Conservation (phyloP, 2,888 invertebrate genomes). For the Leptinotarsa rubiginosa region DNA sequence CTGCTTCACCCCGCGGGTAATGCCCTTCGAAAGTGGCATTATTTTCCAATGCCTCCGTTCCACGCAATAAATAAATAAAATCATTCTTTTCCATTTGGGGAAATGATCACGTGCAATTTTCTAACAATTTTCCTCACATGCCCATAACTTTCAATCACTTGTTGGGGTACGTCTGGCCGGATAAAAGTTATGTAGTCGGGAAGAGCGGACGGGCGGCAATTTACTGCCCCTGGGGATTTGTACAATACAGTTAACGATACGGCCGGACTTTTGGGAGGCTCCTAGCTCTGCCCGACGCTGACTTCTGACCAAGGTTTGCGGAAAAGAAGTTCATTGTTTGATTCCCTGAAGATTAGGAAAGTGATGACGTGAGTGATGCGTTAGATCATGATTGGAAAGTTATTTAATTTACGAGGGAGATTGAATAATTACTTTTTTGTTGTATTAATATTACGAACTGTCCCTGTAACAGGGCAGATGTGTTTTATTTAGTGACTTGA, state of each 20-base stretch:
- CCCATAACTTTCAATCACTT: constrained; percentile 34
- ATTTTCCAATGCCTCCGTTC: constrained; percentile 1
- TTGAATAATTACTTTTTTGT: too few relatives aligned
- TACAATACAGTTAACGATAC: constrained; percentile 37
- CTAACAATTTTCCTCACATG: constrained; percentile 23
- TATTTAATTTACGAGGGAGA: too few relatives aligned
- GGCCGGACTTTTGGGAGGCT: constrained; percentile 27
- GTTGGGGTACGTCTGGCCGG: constrained; percentile 22
- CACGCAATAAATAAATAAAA: constrained; percentile 11
- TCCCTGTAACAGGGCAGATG: too few relatives aligned
- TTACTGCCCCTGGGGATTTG: constrained; percentile 35
- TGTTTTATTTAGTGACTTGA: too few relatives aligned
- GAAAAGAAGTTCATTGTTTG: constrained; percentile 18
- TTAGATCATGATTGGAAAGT: not conserved
- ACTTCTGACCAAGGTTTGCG: constrained; percentile 9
- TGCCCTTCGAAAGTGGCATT: constrained; percentile 1
- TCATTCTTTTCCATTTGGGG: constrained; percentile 28
- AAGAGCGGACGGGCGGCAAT: constrained; percentile 27
- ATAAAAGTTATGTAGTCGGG: constrained; percentile 28
- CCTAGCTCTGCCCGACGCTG: not conserved
- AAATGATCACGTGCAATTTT: constrained; percentile 29
- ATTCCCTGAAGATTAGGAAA: constrained; percentile 9
- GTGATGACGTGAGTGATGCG: not conserved
- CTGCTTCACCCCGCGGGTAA: not conserved
- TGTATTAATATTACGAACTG: too few relatives aligned